phyloP scores from a whole-genome alignment of 2,888 invertebrate species.

The Brachylomia viminalis region DNA sequence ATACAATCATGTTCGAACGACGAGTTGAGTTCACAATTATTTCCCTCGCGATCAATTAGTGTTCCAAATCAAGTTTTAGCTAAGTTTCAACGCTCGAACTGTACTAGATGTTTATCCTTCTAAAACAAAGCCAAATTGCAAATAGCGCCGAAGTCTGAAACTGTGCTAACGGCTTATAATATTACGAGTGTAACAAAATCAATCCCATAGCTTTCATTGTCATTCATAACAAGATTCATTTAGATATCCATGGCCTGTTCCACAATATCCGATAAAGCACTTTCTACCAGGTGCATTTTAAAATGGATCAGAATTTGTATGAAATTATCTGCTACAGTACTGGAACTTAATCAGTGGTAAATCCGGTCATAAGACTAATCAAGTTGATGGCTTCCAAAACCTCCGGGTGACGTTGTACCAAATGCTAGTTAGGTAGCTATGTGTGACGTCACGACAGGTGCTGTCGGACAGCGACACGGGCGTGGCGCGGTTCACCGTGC shows the following conservation, averaged over 20 bases:
- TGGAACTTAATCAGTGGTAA: not conserved
- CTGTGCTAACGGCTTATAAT: conserved; percentile 14
- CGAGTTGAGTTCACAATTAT: conserved; percentile 3
- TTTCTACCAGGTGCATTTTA: not conserved
- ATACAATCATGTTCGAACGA: not conserved
- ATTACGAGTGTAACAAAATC: not conserved
- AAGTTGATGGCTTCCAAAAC: conserved; percentile 33
- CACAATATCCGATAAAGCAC: not conserved
- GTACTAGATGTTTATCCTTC: conserved; percentile 1
- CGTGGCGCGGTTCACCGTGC: conserved; percentile 91
- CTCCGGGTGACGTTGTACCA: conserved; percentile 48
- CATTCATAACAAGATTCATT: conserved; percentile 22
- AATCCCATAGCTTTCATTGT: conserved; percentile 15
- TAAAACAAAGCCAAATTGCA: conserved; percentile 7
- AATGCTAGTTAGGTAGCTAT: conserved; percentile 66
- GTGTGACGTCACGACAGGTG: conserved; percentile 82
- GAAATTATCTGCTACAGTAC: not conserved
- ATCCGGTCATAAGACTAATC: not conserved
- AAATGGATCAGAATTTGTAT: not conserved
- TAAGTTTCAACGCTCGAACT: conserved; percentile 9
- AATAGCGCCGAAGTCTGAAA: conserved; percentile 12
- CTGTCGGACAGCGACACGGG: conserved; percentile 89
- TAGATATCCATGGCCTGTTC: conserved; percentile 1
- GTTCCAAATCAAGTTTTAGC: conserved; percentile 39
- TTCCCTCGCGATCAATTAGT: conserved; percentile 14